Evolutionary conservation across 2,113 vertebrate species (phyloP), one percentile per base, ranked within the genome.

Genomic region (Platichthys stellatus): DNA sequence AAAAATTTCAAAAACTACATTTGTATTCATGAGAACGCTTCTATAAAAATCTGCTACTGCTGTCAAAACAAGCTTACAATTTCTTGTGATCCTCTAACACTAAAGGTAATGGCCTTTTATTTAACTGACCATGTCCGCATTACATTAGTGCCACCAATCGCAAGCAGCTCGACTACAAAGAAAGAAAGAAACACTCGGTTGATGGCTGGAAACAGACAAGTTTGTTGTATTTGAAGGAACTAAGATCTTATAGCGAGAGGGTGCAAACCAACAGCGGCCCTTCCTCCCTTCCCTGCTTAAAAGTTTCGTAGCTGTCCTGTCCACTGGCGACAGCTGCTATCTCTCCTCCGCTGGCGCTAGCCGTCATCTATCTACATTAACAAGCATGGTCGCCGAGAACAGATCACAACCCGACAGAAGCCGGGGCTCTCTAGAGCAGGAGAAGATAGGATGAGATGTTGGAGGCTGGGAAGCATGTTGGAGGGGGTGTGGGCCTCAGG

Each of bases 171-270:
- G 43, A 78, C 76, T 63, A 71, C 40, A 40, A n/a, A 47, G 23
- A 0, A 11, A 53, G 17, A 35, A 56, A 76, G 40, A 49, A 40
- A n/a, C 71, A 60, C 59, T 72, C 63, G 63, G 69, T 58, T 74
- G 74, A 76, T 76, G 78, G 67, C 65, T 58, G 61, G 75, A 76
- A 77, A 69, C 54, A 7, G 45, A 51, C 77, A 67, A 64, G 45
- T 72, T 71, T 68, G 72, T 69, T 81, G 75, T 81, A 80, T 74
- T 89, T 89, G 74, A 77, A 77, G 61, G 49, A 51, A 53, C 24
- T 58, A 85, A 81, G 88, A 92, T 91, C 91, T 92, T 91, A 77
- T 81, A 21, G 23, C 45, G 78, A 77, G 69, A 86, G 75, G 81
- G 74, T 84, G 86, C 84, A 84, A 86, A 63, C 77, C 35, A 60